Conservation (phyloP, 1,140 invertebrate genomes). For the Diplogasteroides magnus region DNA sequence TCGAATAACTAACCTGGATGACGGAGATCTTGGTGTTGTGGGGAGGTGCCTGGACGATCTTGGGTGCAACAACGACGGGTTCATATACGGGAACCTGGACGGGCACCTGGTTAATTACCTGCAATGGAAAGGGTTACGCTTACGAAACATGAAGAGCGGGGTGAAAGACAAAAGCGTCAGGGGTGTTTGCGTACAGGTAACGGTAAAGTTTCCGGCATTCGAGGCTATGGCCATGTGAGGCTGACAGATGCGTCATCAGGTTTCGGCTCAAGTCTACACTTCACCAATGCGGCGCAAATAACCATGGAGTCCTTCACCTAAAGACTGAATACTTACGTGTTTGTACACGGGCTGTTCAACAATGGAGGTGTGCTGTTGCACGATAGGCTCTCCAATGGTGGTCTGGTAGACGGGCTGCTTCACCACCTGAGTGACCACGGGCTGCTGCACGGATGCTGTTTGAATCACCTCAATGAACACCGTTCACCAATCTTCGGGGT, state of each 20-base stretch:
- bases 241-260: too few species aligned
- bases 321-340: neutral
- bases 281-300: neutral
- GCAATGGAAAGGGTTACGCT: too few species aligned
- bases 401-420: neutral
- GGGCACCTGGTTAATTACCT: neutral
- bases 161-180: too few species aligned
- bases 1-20: too few species aligned
- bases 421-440: neutral
- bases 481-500: too few species aligned
- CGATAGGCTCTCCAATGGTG: neutral
- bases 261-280: neutral
- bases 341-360: neutral
- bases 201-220: too few species aligned
- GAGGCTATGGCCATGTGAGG: too few species aligned
- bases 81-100: neutral
- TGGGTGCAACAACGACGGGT: neutral
- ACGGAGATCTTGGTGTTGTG: neutral
- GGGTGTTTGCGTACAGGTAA: too few species aligned
- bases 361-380: neutral
- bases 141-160: too few species aligned
- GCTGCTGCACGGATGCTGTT: neutral
- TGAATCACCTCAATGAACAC: too few species aligned
- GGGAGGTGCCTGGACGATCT: neutral
- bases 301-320: too few species aligned